phyloP scores from a whole-genome alignment of 2,888 invertebrate species.

The Rhagonycha fulva region DNA sequence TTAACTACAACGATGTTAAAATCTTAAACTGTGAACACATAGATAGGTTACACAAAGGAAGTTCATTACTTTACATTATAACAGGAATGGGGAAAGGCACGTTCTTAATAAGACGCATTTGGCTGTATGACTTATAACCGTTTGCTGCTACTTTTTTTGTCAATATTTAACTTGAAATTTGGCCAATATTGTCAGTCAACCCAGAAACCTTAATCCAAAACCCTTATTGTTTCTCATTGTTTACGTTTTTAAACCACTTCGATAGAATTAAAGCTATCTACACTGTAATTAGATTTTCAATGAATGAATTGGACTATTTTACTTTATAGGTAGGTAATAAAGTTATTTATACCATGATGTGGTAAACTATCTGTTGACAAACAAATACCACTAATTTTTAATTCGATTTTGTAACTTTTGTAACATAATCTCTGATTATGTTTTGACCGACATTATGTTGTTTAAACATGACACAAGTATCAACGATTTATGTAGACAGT shows the following conservation, averaged over 20 bases:
- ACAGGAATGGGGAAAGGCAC: background rate
- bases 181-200: background rate
- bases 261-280: too few relatives aligned
- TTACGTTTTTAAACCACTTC: background rate
- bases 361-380: too few relatives aligned
- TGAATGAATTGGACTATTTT: too few relatives aligned
- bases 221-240: background rate
- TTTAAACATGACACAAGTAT: too few relatives aligned
- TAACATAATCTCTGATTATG: too few relatives aligned
- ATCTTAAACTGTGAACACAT: background rate
- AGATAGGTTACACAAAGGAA: background rate
- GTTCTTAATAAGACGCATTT: background rate
- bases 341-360: too few relatives aligned
- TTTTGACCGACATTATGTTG: too few relatives aligned
- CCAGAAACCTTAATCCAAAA: background rate
- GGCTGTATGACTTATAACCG: background rate
- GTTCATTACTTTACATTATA: background rate
- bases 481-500: too few relatives aligned
- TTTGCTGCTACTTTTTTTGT: background rate
- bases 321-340: too few relatives aligned
- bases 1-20: background rate
- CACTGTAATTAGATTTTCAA: too few relatives aligned
- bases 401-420: too few relatives aligned
- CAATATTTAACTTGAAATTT: background rate
- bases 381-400: too few relatives aligned